Conservation (phyloP, 2,888 invertebrate species). For the Xanthorhoe spadicearia region DNA sequence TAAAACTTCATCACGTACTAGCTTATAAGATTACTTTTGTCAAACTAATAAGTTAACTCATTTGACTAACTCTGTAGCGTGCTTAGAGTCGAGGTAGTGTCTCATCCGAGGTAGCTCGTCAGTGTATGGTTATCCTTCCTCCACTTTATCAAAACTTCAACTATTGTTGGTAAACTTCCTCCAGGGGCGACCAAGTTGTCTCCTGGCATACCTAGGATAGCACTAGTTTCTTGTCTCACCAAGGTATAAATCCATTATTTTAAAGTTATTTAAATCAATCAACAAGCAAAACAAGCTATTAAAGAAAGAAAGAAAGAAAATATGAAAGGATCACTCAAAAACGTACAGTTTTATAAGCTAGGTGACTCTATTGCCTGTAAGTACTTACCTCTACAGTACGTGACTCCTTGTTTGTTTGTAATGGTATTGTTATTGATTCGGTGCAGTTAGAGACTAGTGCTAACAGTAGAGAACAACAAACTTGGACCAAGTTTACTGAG, state of each 20-base stretch:
- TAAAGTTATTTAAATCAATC: neutral
- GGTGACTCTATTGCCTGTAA: too few species aligned
- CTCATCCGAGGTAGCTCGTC: constrained; percentile 9
- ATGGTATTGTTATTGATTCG: neutral
- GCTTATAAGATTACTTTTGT: neutral
- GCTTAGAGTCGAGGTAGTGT: neutral
- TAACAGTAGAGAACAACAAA: constrained; percentile 13
- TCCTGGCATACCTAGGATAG: constrained; percentile 9
- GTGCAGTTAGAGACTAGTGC: neutral
- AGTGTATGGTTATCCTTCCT: constrained; percentile 18
- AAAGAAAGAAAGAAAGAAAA: too few species aligned
- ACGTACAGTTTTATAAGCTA: too few species aligned
- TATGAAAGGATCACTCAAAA: too few species aligned
- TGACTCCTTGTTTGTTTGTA: too few species aligned
- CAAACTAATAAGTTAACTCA: neutral
- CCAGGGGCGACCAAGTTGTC: constrained; percentile 12
- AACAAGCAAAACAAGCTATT: neutral
- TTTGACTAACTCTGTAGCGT: neutral
- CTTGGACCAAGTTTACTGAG: constrained; percentile 20
- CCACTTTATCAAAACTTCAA: constrained; percentile 26
- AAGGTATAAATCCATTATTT: neutral
- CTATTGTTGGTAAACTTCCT: constrained; percentile 20
- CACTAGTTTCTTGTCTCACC: neutral
- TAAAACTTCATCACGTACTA: neutral
- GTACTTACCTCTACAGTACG: too few species aligned